Conservation (phyloP, 2,113 vertebrate species). For the Oncorhynchus masou region DNA sequence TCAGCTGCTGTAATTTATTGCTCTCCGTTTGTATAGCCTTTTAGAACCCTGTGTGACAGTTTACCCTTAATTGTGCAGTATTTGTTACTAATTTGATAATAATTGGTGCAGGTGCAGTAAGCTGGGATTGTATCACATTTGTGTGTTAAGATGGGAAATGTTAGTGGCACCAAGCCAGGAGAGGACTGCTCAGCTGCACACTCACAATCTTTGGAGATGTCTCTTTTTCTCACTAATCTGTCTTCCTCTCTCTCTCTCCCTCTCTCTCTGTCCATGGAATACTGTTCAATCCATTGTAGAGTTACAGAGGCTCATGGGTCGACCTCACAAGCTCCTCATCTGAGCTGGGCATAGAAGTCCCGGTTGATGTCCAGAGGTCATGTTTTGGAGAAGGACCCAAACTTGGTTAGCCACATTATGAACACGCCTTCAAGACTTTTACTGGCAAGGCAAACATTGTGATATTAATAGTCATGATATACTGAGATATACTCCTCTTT, state of each 20-base stretch:
- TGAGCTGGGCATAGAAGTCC: no score
- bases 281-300: no score
- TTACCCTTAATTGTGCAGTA: constrained; percentile 74
- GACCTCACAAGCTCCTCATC: no score
- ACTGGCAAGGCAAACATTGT: constrained; percentile 53
- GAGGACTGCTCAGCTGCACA: constrained; percentile 59
- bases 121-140: constrained; percentile 66
- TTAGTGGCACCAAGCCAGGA: constrained; percentile 65
- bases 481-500: constrained; percentile 69
- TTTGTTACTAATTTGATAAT: constrained; percentile 82
- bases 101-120: constrained; percentile 81
- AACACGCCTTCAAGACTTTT: constrained; percentile 58
- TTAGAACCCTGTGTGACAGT: constrained; percentile 57
- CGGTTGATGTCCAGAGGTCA: constrained; percentile 49
- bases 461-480: constrained; percentile 77
- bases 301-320: no score
- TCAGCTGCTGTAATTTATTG: constrained; percentile 25
- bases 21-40: constrained; percentile 49
- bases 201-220: constrained; percentile 58
- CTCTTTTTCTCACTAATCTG: no score
- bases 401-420: constrained; percentile 57
- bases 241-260: no score
- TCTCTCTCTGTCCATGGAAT: no score
- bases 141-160: constrained; percentile 67
- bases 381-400: constrained; percentile 54